Evolutionary conservation across 2,113 vertebrate genomes (phyloP).

Genomic region (Brienomyrus longianalis): DNA sequence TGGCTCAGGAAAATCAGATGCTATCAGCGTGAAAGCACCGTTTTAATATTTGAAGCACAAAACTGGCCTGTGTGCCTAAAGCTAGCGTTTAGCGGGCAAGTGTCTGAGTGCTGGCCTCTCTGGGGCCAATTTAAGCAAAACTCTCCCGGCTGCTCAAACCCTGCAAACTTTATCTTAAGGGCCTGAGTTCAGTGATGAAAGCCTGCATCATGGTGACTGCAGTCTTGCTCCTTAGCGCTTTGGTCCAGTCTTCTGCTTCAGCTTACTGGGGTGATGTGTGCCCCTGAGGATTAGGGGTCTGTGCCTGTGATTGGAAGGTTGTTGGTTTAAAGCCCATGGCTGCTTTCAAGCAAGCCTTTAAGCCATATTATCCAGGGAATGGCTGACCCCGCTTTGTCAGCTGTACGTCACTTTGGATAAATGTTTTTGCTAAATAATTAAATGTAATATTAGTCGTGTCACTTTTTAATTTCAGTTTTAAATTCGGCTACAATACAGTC

Average conservation of each 20-base stretch:
- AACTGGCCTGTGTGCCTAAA: not conserved
- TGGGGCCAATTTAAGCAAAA: not conserved
- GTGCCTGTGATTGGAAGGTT: not conserved
- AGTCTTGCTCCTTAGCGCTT: not conserved
- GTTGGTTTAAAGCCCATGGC: not conserved
- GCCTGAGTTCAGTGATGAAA: not conserved
- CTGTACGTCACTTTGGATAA: not conserved
- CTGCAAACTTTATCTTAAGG: not conserved
- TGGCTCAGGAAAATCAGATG: not conserved
- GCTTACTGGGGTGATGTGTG: not conserved
- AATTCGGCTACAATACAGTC: not conserved
- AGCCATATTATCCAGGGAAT: not conserved
- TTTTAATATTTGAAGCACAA: slow-evolving; percentile 15
- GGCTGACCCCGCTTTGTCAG: not conserved
- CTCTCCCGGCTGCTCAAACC: not conserved
- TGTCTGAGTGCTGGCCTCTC: not conserved
- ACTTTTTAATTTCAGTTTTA: not conserved
- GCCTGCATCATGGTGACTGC: not conserved
- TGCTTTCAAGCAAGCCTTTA: not conserved
- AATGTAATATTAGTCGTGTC: not conserved
- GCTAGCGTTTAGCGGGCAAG: not conserved
- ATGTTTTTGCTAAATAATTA: not conserved
- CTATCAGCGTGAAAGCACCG: slow-evolving; percentile 15
- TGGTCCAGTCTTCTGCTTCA: not conserved
- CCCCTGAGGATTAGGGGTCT: not conserved